Evolutionary conservation across 2,797 vertebrate genomes (phyloP), one percentile per base, ranked within the genome.

Genomic region (Poecile montanus): DNA sequence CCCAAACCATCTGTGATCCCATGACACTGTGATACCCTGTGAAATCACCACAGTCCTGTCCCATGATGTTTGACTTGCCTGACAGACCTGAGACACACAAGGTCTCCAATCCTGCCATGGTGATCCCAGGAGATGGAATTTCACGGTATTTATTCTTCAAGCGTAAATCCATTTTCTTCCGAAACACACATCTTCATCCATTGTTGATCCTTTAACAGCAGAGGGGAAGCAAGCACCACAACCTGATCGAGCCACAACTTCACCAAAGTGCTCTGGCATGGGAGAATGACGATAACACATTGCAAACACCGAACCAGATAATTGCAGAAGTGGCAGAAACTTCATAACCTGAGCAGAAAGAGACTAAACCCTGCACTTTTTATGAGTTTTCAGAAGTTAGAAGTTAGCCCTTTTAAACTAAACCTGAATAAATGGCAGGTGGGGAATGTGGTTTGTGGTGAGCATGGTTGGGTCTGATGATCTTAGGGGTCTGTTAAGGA

Each of bases 191-290:
- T 4, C 50, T 72, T 50, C 54, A 61, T 29, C 36, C 0, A 0
- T 21, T 75, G 27, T 8, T 76, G 72, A 68, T 56, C 45, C 50
- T 67, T 60, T 54, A 47, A 22, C 14, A 36, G 36, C 51, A 56
- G 36, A 26, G 40, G 21, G 48, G 65, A 54, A 74, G 44, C 44
- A 38, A 65, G 16, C 13, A 11, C 16, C 72, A 79, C 44, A 73
- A 73, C 12, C 44, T 51, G 56, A 32, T 29, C 42, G 8, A 34
- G 44, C 26, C 40, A 85, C 26, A 58, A 36, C 48, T 40, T 62
- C 56, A 22, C 34, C 42, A 17, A 57, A 73, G n/a, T 0, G 1
- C 13, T 86, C 57, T 4, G 2, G 32, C 21, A 2, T 4, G 9
- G 54, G 25, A 71, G 18, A 29, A 62, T 61, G 36, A 40, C 53